A percentile compares a stretch with the other conserved stretches of the same genome.
phyloP scores from a whole-genome alignment of 1,140 invertebrate species.

The Drosophila orena region DNA sequence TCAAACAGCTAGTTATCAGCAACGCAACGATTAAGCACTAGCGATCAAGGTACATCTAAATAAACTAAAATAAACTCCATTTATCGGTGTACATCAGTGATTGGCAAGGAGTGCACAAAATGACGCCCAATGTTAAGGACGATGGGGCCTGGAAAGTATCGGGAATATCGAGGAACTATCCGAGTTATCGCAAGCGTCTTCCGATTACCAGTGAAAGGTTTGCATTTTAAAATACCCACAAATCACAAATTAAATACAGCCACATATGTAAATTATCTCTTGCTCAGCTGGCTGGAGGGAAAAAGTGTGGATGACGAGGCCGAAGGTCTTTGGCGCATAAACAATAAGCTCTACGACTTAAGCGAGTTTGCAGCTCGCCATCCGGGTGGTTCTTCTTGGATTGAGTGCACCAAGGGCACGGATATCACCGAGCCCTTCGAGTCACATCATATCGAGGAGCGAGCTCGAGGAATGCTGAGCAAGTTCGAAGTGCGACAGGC shows the following conservation, averaged over 20 bases:
- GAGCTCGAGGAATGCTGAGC: constrained; percentile 86
- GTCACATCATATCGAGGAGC: constrained; percentile 87
- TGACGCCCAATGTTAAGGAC: constrained; percentile 55
- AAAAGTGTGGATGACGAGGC: constrained; percentile 90
- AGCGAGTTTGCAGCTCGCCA: constrained; percentile 88
- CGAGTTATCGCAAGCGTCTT: constrained; percentile 43
- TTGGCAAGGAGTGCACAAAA: constrained; percentile 15
- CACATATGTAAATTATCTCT: neutral
- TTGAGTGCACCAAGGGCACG: constrained; percentile 89
- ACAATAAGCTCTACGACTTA: constrained; percentile 91
- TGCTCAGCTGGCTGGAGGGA: constrained; percentile 87
- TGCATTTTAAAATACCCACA: neutral
- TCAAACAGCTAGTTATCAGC: constrained; percentile 19
- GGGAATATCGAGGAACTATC: constrained; percentile 66
- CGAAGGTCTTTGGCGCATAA: constrained; percentile 91
- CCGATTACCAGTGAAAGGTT: constrained; percentile 54
- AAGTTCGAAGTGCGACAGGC: constrained; percentile 88
- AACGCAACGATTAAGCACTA: neutral
- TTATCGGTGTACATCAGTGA: neutral
- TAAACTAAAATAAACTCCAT: constrained; percentile 5
- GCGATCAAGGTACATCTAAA: neutral
- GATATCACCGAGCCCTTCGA: constrained; percentile 93
- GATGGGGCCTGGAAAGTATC: constrained; percentile 65
- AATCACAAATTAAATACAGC: neutral
- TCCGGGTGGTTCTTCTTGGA: constrained; percentile 93